Evolutionary conservation across 2,797 vertebrate genomes (phyloP).

Genomic region (Argya squamiceps): DNA sequence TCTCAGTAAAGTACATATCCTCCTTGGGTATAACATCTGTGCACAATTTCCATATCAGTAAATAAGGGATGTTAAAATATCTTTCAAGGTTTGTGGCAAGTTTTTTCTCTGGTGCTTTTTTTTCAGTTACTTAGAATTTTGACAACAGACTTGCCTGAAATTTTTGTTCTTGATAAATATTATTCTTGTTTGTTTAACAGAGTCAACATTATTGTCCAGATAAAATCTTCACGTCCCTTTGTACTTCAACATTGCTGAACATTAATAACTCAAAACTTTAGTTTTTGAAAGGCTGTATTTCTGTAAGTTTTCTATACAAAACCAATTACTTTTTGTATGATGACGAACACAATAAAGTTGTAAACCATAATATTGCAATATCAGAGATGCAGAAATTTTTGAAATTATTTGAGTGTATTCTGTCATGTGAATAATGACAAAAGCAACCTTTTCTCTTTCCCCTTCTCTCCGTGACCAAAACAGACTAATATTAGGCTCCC

Average conservation of each 20-base stretch:
- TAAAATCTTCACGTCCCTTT: not conserved
- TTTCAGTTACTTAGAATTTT: not conserved
- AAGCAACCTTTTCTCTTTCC: not conserved
- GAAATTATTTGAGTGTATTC: not conserved
- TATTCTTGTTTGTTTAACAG: not conserved
- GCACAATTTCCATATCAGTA: not conserved
- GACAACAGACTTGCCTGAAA: not conserved
- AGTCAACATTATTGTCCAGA: not conserved
- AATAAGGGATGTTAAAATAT: not conserved
- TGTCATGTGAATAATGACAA: not conserved
- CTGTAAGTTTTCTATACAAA: not conserved
- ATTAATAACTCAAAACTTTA: not conserved
- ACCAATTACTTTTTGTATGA: not conserved
- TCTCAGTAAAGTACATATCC: not conserved
- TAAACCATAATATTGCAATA: not conserved
- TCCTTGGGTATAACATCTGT: conserved; percentile 8
- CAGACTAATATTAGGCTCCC: not conserved
- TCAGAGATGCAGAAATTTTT: not conserved
- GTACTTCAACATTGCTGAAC: not conserved
- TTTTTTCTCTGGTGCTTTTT: not conserved
- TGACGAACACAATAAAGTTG: not conserved
- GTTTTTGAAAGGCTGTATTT: not conserved
- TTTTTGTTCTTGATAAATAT: not conserved
- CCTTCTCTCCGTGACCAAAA: not conserved
- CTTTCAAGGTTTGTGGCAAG: not conserved